Evolutionary conservation across 2,888 invertebrate species (phyloP), one percentile per base, ranked within the genome.

Genomic region (Plebejus melissa): DNA sequence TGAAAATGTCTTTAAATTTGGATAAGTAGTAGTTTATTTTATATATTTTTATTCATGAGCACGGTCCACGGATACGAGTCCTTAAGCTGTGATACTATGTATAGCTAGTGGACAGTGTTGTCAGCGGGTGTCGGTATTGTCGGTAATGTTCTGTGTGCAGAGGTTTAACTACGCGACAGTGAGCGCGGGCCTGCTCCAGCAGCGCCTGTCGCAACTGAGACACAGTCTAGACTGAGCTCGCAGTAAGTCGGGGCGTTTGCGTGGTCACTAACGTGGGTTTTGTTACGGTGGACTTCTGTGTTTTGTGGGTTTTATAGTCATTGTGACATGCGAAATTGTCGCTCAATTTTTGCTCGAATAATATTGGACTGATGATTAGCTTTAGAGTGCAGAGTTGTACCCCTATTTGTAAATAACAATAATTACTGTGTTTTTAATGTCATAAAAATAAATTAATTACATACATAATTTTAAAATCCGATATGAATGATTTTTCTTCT

Each of bases 81-180:
- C 9, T 41, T 41, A 0, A 9, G 41, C 41, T 9, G 9, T 46
- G 46, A 46, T 11, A 46, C 46, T 46, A 46, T 32, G 2, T 32
- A 32, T 32, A 32, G 46, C 9, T 5, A 38, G 60, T 54, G 50
- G n/a, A 54, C 75, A 83, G 80, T 87, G 85, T 87, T 88, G 87
- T 79, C 78, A 82, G 80, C 76, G 75, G 65, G 74, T 77, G 76
- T 78, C 77, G 80, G 81, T 80, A 80, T 78, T 83, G 93, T 84
- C 77, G 80, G 81, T 80, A 80, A 78, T 83, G 93, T 84, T 87
- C 77, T 80, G 81, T 89, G 88, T 90, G 84, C 94, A 94, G 94
- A 92, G 92, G 89, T 93, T 94, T 93, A 93, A 93, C 93, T 94
- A 94, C 91, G 93, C 93, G 86, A 87, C 93, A 81, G 92, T 92